Evolutionary conservation across 2,113 vertebrate genomes (phyloP).

Genomic region (Sphyrna mokarran): DNA sequence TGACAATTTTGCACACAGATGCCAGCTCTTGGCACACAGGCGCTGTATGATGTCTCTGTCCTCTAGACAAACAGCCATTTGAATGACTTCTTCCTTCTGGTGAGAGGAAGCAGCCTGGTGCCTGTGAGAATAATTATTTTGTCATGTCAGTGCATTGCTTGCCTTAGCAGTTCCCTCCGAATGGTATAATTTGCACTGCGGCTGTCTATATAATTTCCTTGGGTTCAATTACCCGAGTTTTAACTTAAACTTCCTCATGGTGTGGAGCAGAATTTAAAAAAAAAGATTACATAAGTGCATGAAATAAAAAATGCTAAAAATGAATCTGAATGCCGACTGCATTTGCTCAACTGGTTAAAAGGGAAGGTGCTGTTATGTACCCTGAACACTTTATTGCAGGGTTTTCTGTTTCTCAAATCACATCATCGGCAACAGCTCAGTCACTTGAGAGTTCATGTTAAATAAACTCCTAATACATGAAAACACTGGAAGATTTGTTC

Average conservation of each 20-base stretch:
- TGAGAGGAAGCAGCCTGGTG: constrained; percentile 21
- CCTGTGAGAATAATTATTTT: constrained; percentile 30
- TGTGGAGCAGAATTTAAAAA: background rate
- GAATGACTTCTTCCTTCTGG: constrained; percentile 26
- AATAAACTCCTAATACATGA: background rate
- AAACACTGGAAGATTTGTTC: background rate
- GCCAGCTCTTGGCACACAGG: background rate
- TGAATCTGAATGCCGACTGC: background rate
- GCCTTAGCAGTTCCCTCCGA: background rate
- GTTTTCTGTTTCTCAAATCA: background rate
- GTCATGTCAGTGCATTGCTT: background rate
- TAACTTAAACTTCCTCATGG: background rate
- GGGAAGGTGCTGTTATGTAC: background rate
- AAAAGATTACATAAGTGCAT: background rate
- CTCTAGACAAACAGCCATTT: background rate
- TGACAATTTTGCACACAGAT: constrained; percentile 4
- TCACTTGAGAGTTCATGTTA: background rate
- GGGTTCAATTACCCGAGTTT: background rate
- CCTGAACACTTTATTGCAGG: background rate
- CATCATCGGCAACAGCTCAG: background rate
- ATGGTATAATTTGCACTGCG: background rate
- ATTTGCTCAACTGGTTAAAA: background rate
- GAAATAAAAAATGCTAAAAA: background rate
- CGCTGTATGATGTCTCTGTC: background rate
- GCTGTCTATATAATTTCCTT: background rate